Conservation (phyloP, 1,140 invertebrate species). For the Propsilocerus akamusi region DNA sequence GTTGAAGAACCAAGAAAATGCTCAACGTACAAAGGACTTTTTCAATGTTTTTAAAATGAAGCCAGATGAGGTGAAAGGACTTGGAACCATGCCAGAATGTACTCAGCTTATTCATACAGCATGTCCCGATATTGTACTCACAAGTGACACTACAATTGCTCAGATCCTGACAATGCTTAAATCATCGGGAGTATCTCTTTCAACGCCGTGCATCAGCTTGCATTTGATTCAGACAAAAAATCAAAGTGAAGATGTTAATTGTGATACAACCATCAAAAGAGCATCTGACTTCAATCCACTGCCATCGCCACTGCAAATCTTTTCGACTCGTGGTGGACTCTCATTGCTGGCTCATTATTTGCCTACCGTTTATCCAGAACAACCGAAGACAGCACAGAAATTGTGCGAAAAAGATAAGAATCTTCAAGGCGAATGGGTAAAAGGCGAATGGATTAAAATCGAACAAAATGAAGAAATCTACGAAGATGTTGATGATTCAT, state of each 20-base stretch:
- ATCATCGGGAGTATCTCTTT: slow-evolving; percentile 31
- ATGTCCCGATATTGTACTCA: slow-evolving; percentile 28
- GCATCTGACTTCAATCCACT: slow-evolving; percentile 17
- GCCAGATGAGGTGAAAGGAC: neutral
- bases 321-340: slow-evolving; percentile 69
- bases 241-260: neutral
- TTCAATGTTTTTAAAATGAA: neutral
- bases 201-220: slow-evolving; percentile 31
- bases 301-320: slow-evolving; percentile 48
- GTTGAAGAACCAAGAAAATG: slow-evolving; percentile 34
- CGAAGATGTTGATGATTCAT: slow-evolving; percentile 37
- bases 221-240: slow-evolving; percentile 12
- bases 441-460: slow-evolving; percentile 64
- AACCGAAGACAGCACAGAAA: slow-evolving; percentile 20
- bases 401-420: slow-evolving; percentile 29
- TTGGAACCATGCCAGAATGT: slow-evolving; percentile 5
- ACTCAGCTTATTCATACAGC: slow-evolving; percentile 22
- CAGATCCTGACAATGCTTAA: slow-evolving; percentile 37
- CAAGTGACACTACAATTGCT: slow-evolving; percentile 35
- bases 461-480: slow-evolving; percentile 50
- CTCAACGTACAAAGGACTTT: slow-evolving; percentile 12
- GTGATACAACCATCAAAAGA: slow-evolving; percentile 12
- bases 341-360: slow-evolving; percentile 70
- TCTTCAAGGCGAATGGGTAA: slow-evolving; percentile 26
- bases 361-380: slow-evolving; percentile 67